A percentile compares a stretch with the other conserved stretches of the same genome.
phyloP scores from a whole-genome alignment of 2,113 vertebrate species.

The Vidua chalybeata region DNA sequence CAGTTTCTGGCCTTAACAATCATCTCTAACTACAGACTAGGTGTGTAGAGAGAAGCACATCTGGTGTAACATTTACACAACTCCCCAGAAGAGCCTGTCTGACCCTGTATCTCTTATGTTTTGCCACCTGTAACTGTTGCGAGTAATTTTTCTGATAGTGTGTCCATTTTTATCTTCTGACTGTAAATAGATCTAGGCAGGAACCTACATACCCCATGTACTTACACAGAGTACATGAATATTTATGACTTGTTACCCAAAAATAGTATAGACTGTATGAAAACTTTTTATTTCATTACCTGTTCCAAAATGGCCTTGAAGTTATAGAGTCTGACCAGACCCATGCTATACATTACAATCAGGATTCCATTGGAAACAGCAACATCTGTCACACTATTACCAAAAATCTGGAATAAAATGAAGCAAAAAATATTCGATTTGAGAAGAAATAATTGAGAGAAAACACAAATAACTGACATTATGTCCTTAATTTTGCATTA shows the following conservation, averaged over 20 bases:
- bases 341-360: conserved; percentile 88
- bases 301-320: conserved; percentile 87
- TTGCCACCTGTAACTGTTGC: background rate
- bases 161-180: background rate
- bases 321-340: conserved; percentile 90
- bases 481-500: background rate
- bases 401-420: conserved; percentile 84
- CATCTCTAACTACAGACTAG: background rate
- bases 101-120: background rate
- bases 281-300: conserved; percentile 72
- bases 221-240: background rate
- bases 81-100: background rate
- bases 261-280: background rate
- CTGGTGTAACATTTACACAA: background rate
- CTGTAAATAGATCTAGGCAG: background rate
- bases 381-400: conserved; percentile 86
- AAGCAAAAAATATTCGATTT: conserved; percentile 24
- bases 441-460: conserved; percentile 29
- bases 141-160: background rate
- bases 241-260: background rate
- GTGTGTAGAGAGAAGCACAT: background rate
- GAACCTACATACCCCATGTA: background rate
- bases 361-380: conserved; percentile 89
- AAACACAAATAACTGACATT: background rate
- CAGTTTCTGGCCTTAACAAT: background rate